Percentiles rank a stretch among this genome's conserved stretches.
These are phyloP conservation scores for Neodiprion fabricii DNA, from an alignment of 1,140 invertebrate genomes.

Conservation along the genomic window DNA sequence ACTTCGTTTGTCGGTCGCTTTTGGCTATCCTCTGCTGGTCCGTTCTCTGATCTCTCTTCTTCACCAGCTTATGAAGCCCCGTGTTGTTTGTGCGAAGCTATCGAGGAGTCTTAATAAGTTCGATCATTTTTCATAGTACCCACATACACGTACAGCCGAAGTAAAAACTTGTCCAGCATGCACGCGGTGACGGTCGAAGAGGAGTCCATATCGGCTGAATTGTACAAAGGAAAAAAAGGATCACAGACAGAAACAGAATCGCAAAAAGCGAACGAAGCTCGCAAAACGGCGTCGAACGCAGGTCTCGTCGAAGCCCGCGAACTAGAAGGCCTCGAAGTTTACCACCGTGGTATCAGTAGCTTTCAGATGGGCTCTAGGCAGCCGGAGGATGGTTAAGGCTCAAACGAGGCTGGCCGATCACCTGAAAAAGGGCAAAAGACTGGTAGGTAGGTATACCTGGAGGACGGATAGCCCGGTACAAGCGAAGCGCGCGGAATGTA, in stretches of 20 bases:
- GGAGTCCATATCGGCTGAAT: background rate
- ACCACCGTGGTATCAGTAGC: background rate
- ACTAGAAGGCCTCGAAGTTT: background rate
- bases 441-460: background rate
- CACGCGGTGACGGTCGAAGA: background rate
- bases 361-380: background rate
- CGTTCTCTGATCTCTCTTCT: too few species aligned
- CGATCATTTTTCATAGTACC: background rate
- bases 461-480: too few species aligned
- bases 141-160: background rate
- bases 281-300: too few species aligned
- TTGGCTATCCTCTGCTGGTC: too few species aligned
- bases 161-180: background rate
- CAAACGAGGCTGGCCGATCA: background rate
- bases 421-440: constrained; percentile 3
- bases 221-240: background rate
- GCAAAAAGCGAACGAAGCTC: too few species aligned
- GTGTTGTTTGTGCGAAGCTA: background rate
- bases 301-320: too few species aligned
- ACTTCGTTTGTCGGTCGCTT: too few species aligned
- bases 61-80: too few species aligned
- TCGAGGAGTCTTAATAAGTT: background rate
- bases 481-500: constrained; percentile 14
- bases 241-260: too few species aligned
- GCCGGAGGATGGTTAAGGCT: background rate